Evolutionary conservation across 2,797 vertebrate species (phyloP), one percentile per base, ranked within the genome.

Genomic region (Myoxocephalus aenaeus): DNA sequence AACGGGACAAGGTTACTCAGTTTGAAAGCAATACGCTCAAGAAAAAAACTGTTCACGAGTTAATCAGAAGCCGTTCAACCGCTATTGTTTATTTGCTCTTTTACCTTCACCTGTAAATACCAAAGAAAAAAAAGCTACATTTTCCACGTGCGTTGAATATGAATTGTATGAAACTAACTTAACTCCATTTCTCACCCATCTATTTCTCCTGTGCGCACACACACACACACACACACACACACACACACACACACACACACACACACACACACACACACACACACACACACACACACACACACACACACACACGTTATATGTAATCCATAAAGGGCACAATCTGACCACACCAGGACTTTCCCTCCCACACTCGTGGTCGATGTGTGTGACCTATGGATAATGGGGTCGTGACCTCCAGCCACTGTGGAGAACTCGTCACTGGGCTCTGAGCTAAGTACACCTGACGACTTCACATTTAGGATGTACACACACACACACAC

Each of bases 401-500:
- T 86, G 80, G 82, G 84, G 80, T 83, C 15, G 5, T 65, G 80
- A 61, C 68, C 70, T 83, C 14, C 73, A 75, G 42, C 77, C 77
- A 59, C 85, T 66, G 79, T 70, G 76, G 79, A 77, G 74, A 86
- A 80, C 75, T 81, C 80, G 68, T 84, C 81, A 79, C 59, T 58
- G 66, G 50, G 34, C 53, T 63, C 65, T 80, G 69, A 71, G 64
- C 82, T 75, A 80, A 85, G 67, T 82, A 66, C 59, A 85, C 54
- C 57, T 77, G 83, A 87, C 78, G 75, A 27, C 13, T n/a, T 63
- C 34, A 65, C 50, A 17, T 20, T 48, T 48, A 20, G 7, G 36
- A 46, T 13, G 13, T 13, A 46, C 20, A 10, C 48, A 53, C 20
- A 5, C 50, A 20, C 46, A n/a, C 73, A 29, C 56, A 50, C 46